These are phyloP conservation scores for Agrotis ipsilon DNA, from an alignment of 2,888 invertebrate genomes.

Conservation along the genomic window DNA sequence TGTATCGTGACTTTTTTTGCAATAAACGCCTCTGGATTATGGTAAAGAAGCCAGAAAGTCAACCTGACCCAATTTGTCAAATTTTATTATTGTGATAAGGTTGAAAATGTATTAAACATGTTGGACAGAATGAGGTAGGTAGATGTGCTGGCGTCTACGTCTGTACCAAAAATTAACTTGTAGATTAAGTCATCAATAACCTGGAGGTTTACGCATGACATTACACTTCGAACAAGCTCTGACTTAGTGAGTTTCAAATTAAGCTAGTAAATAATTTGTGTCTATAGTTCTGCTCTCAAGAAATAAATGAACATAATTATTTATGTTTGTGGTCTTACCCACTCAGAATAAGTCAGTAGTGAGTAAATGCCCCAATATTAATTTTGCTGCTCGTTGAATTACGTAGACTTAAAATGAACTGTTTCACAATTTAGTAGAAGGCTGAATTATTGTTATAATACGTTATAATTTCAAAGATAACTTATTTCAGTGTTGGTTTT, in stretches of 20 bases:
- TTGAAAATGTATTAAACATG: too few relatives aligned
- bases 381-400: constrained; percentile 43
- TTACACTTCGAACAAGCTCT: background rate
- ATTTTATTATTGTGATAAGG: too few relatives aligned
- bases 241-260: background rate
- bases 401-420: constrained; percentile 49
- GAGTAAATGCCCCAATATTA: constrained; percentile 50
- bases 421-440: constrained; percentile 45
- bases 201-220: background rate
- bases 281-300: background rate
- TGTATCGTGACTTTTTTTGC: background rate
- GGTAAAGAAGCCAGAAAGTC: too few relatives aligned
- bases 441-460: constrained; percentile 44
- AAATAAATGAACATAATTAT: constrained; percentile 31
- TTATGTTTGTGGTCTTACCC: constrained; percentile 28
- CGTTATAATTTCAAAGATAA: constrained; percentile 34
- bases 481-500: constrained; percentile 22
- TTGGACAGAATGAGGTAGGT: too few relatives aligned
- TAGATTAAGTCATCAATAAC: too few relatives aligned
- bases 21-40: too few relatives aligned
- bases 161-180: too few relatives aligned
- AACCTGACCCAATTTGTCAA: too few relatives aligned
- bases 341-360: constrained; percentile 19
- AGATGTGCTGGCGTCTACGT: too few relatives aligned
- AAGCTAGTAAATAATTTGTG: background rate